Conservation (phyloP, 2,888 invertebrate genomes). For the Argyra leucocephala region DNA sequence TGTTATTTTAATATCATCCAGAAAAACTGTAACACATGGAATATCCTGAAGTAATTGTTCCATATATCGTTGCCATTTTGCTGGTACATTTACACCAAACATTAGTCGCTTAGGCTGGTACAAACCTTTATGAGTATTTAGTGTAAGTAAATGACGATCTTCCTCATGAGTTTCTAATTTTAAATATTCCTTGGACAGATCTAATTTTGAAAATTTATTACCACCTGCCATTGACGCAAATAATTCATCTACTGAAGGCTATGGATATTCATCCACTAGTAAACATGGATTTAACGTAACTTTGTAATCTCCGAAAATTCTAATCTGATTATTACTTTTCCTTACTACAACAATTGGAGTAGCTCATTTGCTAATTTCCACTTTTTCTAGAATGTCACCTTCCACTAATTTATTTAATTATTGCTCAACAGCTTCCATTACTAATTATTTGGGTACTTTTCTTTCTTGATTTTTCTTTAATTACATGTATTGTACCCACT, state of each 20-base stretch:
- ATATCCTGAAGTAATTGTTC: conserved; percentile 28
- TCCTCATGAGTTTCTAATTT: conserved; percentile 33
- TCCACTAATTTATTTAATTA: no score
- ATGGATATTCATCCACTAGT: conserved; percentile 27
- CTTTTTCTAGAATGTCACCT: no score
- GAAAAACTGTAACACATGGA: conserved; percentile 27
- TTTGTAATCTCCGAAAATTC: conserved; percentile 27
- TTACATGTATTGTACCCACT: no score
- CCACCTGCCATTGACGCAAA: conserved; percentile 27
- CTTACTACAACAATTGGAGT: no score
- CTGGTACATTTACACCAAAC: no score
- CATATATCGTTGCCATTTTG: no score
- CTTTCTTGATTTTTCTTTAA: no score
- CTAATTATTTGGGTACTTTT: no score
- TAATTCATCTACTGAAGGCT: conserved; percentile 27
- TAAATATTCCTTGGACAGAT: conserved; percentile 33
- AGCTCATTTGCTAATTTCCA: no score
- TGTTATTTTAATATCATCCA: conserved; percentile 29
- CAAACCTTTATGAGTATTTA: conserved; percentile 35
- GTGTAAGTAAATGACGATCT: conserved; percentile 30
- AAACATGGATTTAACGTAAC: conserved; percentile 28
- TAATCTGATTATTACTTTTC: no score
- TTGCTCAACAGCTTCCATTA: no score
- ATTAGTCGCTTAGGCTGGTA: conserved; percentile 31
- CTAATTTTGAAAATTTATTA: conserved; percentile 28